These are phyloP conservation scores for Schizopygopsis malacanthus DNA, from an alignment of 2,797 vertebrate species.

Conservation along the genomic window DNA sequence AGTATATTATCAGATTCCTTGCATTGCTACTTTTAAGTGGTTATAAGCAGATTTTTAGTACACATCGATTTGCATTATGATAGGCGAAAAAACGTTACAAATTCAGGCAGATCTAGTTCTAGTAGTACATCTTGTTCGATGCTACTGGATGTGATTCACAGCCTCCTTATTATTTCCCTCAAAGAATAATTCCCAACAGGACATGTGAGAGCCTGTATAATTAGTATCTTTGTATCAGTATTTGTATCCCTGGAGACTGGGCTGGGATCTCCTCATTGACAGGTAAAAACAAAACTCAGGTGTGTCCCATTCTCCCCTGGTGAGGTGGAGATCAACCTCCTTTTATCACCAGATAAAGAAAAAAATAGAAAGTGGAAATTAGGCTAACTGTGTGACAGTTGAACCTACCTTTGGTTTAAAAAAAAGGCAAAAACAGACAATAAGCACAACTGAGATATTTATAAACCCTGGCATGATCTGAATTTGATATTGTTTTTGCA, in stretches of 20 bases:
- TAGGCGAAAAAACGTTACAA: not conserved
- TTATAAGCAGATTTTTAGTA: not conserved
- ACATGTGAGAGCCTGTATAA: not conserved
- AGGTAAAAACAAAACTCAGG: constrained; percentile 17
- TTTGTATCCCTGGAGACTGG: constrained; percentile 9
- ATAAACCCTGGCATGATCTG: not conserved
- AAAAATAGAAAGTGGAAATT: not conserved
- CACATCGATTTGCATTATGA: not conserved
- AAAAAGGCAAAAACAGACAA: not conserved
- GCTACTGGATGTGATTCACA: not conserved
- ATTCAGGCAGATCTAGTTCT: not conserved
- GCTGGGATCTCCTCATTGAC: not conserved
- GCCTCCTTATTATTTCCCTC: not conserved
- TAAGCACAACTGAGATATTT: not conserved
- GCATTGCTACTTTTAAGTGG: not conserved
- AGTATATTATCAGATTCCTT: not conserved
- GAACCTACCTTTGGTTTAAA: not conserved
- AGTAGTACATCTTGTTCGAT: not conserved
- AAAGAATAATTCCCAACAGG: constrained; percentile 2
- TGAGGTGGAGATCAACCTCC: not conserved
- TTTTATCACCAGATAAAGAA: not conserved
- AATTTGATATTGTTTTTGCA: not conserved
- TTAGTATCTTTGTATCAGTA: not conserved
- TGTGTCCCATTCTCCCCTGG: not conserved
- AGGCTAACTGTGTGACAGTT: not conserved